phyloP scores from a whole-genome alignment of 1,140 invertebrate genomes.

The Copidosoma floridanum region DNA sequence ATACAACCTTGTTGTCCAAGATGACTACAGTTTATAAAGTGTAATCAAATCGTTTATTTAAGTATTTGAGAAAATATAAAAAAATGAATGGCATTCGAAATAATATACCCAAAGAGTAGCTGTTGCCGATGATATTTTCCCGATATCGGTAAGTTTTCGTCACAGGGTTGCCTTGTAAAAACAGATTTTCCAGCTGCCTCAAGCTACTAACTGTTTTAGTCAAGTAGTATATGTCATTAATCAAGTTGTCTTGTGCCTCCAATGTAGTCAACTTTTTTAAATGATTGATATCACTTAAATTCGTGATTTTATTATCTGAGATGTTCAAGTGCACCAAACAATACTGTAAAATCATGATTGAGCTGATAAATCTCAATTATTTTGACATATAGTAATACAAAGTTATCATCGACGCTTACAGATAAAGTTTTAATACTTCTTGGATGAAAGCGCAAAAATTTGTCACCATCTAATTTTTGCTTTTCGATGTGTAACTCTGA shows the following conservation, averaged over 20 bases:
- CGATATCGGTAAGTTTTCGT: slow-evolving; percentile 61
- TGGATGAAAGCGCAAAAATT: slow-evolving; percentile 68
- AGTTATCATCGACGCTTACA: too few species aligned
- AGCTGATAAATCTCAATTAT: too few species aligned
- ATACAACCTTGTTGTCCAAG: slow-evolving; percentile 56
- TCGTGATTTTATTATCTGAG: slow-evolving; percentile 54
- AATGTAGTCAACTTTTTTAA: slow-evolving; percentile 51
- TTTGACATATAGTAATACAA: slow-evolving; percentile 19
- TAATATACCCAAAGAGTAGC: slow-evolving; percentile 57
- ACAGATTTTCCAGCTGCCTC: slow-evolving; percentile 55
- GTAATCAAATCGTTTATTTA: too few species aligned
- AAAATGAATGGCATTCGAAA: not conserved
- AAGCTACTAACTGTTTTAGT: slow-evolving; percentile 58
- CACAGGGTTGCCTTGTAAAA: slow-evolving; percentile 64
- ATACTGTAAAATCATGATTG: slow-evolving; percentile 47
- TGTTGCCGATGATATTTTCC: slow-evolving; percentile 65
- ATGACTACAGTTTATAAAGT: slow-evolving; percentile 30
- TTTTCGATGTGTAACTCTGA: slow-evolving; percentile 68
- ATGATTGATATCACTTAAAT: slow-evolving; percentile 47
- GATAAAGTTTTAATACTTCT: slow-evolving; percentile 60
- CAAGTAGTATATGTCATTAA: slow-evolving; percentile 54
- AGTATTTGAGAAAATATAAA: too few species aligned
- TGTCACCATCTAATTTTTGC: slow-evolving; percentile 59
- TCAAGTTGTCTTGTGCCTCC: slow-evolving; percentile 55
- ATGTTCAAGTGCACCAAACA: slow-evolving; percentile 56